Evolutionary conservation across 1,140 invertebrate genomes (phyloP), one percentile per base, ranked within the genome.

Genomic region (Drosophila arizonae): DNA sequence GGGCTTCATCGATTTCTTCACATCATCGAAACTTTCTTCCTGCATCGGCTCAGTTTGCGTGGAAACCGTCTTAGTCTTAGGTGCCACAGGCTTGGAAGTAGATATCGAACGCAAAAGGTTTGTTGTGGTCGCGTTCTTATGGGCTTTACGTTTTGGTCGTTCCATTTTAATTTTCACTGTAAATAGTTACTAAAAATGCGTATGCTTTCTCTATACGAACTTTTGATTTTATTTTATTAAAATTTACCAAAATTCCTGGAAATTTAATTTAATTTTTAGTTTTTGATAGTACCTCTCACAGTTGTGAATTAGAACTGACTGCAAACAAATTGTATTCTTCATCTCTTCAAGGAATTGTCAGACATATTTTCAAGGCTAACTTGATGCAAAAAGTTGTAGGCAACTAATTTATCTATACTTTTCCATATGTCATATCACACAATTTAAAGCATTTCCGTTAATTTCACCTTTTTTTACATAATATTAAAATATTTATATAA

Each of bases 11-110:
- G 33, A 33, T 1, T 0, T 6, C 8, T 10, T 33, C 33, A 0
- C 21, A 13, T 39, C n/a, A 11, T 28, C 24, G 24, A 15, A 3
- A 63, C 6, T 28, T 24, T 54, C 26, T n/a, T 15, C 1, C 2
- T 13, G 26, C 4, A 52, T 52, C 13, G 21, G 13, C 24, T 64
- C 61, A 3, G 61, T 54, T 30, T 64, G 21, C 21, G 21, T 24
- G 21, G 21, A 24, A 24, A 24, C 30, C 1, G 61, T 64, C 21
- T 11, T 6, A 10, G 21, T 24, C 21, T 3, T 24, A 24, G 3
- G 21, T 24, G 21, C 21, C 21, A 24, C 21, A 2, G 21, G 21
- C 2, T 24, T 24, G 21, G 21, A 2, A 24, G 2, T 24, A 13
- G 17, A 0, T 4, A 17, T 36, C 8, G 30, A 1, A 11, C 33